These are phyloP conservation scores for Andrena praecox DNA, from an alignment of 2,888 invertebrate species.

Conservation along the genomic window DNA sequence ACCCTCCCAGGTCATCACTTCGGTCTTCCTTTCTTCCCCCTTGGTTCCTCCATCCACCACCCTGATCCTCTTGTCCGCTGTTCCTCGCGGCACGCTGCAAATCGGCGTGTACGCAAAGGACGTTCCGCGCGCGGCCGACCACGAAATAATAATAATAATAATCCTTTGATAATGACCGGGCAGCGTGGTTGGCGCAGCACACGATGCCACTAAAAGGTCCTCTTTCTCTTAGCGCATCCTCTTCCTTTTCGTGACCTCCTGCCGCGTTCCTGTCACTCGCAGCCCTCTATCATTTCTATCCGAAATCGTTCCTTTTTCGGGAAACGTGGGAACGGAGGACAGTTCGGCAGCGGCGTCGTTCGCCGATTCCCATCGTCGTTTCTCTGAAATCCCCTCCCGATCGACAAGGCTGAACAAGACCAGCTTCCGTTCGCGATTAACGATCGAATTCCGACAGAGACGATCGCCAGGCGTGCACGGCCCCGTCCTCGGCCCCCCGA, in stretches of 20 bases:
- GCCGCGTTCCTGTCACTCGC: background rate
- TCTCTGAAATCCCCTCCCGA: background rate
- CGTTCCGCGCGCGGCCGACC: slow-evolving; percentile 38
- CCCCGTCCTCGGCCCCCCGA: background rate
- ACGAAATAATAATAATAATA: slow-evolving; percentile 68
- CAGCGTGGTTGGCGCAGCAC: slow-evolving; percentile 33
- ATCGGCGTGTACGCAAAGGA: slow-evolving; percentile 48
- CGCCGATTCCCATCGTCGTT: background rate
- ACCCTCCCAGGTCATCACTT: slow-evolving; percentile 67
- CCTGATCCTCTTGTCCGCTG: slow-evolving; percentile 37
- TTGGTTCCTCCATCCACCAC: slow-evolving; percentile 26
- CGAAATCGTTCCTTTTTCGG: background rate
- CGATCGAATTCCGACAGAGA: background rate
- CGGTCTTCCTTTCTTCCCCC: slow-evolving; percentile 42
- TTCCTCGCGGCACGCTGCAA: slow-evolving; percentile 38
- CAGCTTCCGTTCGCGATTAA: background rate
- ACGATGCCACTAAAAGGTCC: slow-evolving; percentile 48
- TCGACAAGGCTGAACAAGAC: background rate
- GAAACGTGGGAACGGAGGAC: slow-evolving; percentile 7
- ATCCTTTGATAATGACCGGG: slow-evolving; percentile 66
- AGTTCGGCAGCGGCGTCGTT: background rate
- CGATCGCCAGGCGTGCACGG: background rate
- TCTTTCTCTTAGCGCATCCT: slow-evolving; percentile 3
- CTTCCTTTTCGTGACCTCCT: slow-evolving; percentile 3
- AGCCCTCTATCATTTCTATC: background rate